A percentile compares a stretch with the other conserved stretches of the same genome.
Conservation (phyloP, 2,113 vertebrate genomes). For the Phodopus roborovskii region DNA sequence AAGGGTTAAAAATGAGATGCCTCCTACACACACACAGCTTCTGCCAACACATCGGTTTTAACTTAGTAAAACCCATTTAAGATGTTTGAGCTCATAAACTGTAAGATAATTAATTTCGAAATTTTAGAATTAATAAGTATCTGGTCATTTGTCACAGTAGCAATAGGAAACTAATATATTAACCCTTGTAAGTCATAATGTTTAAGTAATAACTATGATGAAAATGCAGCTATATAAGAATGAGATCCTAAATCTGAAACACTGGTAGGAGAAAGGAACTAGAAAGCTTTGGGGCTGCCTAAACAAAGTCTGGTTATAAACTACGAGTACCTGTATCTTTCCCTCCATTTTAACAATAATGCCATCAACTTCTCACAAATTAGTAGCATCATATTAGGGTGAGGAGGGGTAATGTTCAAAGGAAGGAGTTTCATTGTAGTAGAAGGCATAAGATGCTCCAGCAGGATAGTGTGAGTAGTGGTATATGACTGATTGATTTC, state of each 20-base stretch:
- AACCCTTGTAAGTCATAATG: background rate
- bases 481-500: background rate
- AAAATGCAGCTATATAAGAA: background rate
- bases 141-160: background rate
- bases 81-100: background rate
- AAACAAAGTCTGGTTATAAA: background rate
- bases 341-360: background rate
- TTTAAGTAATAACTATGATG: background rate
- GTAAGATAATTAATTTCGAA: background rate
- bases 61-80: background rate
- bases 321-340: background rate
- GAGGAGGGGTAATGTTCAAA: background rate
- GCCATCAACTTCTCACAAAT: background rate
- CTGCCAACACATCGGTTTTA: background rate
- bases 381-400: background rate
- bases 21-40: background rate
- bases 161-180: background rate
- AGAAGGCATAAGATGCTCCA: background rate
- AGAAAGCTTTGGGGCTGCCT: background rate
- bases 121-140: background rate
- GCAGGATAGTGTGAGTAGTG: background rate
- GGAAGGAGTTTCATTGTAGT: background rate
- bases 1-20: background rate
- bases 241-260: background rate
- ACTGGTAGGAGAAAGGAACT: background rate